Evolutionary conservation across 1,140 invertebrate species (phyloP), one percentile per base, ranked within the genome.

Genomic region (Kradibia gibbosae): DNA sequence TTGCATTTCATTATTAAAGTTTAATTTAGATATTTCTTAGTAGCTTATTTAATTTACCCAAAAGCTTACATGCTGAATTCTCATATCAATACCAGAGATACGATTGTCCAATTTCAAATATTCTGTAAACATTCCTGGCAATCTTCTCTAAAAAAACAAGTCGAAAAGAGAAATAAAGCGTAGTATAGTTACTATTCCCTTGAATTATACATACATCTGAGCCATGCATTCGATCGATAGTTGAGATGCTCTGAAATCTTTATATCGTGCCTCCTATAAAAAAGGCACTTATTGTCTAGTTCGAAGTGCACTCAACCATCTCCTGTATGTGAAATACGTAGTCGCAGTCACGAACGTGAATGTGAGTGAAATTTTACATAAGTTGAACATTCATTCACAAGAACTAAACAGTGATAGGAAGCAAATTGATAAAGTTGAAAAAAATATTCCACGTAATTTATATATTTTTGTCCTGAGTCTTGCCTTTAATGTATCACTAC

Each of bases 301-400:
- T 76, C 86, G 71, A 82, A 88, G 88, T 87, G 87, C 87, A 86
- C 90, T 91, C 90, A 89, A 91, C 90, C 90, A 90, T 91, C 88
- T 87, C 87, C 85, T 80, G 89, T 73, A 87, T 89, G 88, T 88
- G 81, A 83, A 86, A 85, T 83, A 86, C 36, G 22, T 50, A 67
- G 42, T 5, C 20, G 81, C 71, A 0, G 34, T 53, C n/a, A 34
- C 15, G 45, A 25, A 28, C 72, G 42, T 55, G 20, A 20, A n/a
- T n/a, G 17, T 17, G 3, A 25, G 31, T 25, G 17, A 3, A 7
- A 20, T 17, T 20, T n/a, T 1, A 74, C n/a, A 74, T n/a, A n/a
- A n/a, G n/a, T n/a, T n/a, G 17, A 20, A 65, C 34, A 65, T 65
- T 65, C 10, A 17, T 36, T 15, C 17, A 11, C 15, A 36, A 11